phyloP scores from a whole-genome alignment of 2,888 invertebrate species.

The Dasysyrphus albostriatus region DNA sequence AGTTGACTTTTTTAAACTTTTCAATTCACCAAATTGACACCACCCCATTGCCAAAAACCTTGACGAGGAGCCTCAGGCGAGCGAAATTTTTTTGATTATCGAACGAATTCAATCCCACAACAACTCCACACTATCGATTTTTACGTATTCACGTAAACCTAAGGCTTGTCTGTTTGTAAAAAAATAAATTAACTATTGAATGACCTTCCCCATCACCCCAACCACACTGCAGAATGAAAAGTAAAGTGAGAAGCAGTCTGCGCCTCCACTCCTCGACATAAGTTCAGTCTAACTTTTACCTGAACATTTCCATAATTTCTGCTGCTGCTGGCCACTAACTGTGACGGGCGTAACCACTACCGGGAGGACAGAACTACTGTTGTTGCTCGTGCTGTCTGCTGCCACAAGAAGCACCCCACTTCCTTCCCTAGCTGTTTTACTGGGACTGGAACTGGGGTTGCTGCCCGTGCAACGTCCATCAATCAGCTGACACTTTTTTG shows the following conservation, averaged over 20 bases:
- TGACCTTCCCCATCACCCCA: conserved; percentile 62
- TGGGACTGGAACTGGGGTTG: conserved; percentile 84
- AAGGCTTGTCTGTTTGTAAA: background rate
- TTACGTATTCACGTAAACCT: conserved; percentile 24
- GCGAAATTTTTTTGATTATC: background rate
- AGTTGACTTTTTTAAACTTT: background rate
- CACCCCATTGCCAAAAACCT: background rate
- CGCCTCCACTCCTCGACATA: background rate
- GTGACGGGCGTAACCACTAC: conserved; percentile 55
- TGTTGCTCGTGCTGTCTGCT: conserved; percentile 76
- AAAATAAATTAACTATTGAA: conserved; percentile 2
- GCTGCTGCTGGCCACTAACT: conserved; percentile 46
- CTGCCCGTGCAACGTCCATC: conserved; percentile 81
- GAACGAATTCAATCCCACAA: background rate
- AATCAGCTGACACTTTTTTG: conserved; percentile 85
- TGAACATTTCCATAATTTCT: conserved; percentile 78
- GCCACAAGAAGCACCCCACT: conserved; percentile 31
- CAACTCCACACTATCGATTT: conserved; percentile 56
- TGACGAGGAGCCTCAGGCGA: background rate
- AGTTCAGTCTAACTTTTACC: conserved; percentile 66
- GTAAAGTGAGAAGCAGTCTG: background rate
- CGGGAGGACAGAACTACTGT: conserved; percentile 79
- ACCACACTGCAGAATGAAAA: conserved; percentile 9
- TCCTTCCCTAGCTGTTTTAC: conserved; percentile 83
- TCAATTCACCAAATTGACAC: background rate